Evolutionary conservation across 1,140 invertebrate genomes (phyloP), one percentile per base, ranked within the genome.

Genomic region (Drosophila albomicans): DNA sequence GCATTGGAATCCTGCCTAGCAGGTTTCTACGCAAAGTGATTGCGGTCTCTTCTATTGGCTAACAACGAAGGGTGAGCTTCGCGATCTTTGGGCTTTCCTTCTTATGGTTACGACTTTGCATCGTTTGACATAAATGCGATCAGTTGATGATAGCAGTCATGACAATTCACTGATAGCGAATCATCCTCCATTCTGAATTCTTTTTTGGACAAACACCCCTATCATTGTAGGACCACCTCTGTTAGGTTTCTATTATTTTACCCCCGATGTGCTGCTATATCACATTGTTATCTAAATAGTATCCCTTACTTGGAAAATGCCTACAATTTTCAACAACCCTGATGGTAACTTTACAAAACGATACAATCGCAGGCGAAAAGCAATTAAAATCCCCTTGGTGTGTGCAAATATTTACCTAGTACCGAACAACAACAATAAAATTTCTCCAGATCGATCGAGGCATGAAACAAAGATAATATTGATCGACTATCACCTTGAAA

Each of bases 141-240:
- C 41, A 43, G 3, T 43, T 7, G 41, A 13, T 38, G 41, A 43
- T 13, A 43, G n/a, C 41, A n/a, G 41, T 43, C 41, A 5, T 8
- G 20, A 49, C 51, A 54, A 15, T 28, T 28, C 30, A 15, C 3
- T 28, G 28, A 35, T 32, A 54, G 6, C 51, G 30, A 32, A 54
- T 54, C 30, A 13, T 54, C 51, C 51, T 54, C 51, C 51, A 54
- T 54, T 32, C 51, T 54, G 51, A 15, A 8, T 54, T 54, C 6
- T 35, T 8, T 10, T 4, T 15, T 32, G 15, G 20, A 11, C 16
- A 49, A 28, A 4, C 51, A 54, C 30, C 51, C 51, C 51, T 54
- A 54, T 43, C 2, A n/a, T 13, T 43, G 41, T 43, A 43, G 41
- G 41, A 13, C 41, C 13, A n/a, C 41, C 41, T 43, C 51, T 8